Evolutionary conservation across 1,140 invertebrate genomes (phyloP).

Genomic region (Ptiloglossa arizonensis): DNA sequence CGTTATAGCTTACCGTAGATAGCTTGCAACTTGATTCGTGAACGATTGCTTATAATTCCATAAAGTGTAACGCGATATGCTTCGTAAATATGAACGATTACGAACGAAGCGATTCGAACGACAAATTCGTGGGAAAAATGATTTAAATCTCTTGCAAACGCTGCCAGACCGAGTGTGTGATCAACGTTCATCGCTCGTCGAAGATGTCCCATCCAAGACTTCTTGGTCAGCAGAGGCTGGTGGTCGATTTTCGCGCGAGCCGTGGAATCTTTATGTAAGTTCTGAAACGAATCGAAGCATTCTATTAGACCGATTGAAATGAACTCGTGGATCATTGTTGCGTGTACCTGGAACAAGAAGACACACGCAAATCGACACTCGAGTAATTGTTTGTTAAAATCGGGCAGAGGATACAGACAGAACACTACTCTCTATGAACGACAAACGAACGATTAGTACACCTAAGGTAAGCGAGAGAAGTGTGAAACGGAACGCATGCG

Average conservation of each 20-base stretch:
- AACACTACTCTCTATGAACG: neutral
- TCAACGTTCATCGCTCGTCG: too few relatives aligned
- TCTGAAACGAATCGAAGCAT: conserved; percentile 61
- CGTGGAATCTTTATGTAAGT: conserved; percentile 71
- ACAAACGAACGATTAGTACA: conserved; percentile 13
- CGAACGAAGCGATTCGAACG: conserved; percentile 30
- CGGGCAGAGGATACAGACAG: neutral
- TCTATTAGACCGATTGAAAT: neutral
- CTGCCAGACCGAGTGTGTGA: neutral
- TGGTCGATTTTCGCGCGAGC: conserved; percentile 73
- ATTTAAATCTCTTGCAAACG: neutral
- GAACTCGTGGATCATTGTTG: too few relatives aligned
- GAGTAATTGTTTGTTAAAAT: neutral
- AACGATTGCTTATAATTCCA: neutral
- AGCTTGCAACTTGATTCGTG: neutral
- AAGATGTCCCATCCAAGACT: neutral
- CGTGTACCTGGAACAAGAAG: too few relatives aligned
- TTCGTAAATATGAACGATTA: neutral
- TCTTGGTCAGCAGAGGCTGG: conserved; percentile 71
- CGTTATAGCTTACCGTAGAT: neutral
- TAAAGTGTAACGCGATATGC: neutral
- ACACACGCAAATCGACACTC: too few relatives aligned
- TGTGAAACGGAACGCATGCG: neutral
- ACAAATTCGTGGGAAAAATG: neutral
- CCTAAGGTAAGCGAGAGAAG: neutral